phyloP scores from a whole-genome alignment of 1,140 invertebrate species.

The Procambarus virginalis region DNA sequence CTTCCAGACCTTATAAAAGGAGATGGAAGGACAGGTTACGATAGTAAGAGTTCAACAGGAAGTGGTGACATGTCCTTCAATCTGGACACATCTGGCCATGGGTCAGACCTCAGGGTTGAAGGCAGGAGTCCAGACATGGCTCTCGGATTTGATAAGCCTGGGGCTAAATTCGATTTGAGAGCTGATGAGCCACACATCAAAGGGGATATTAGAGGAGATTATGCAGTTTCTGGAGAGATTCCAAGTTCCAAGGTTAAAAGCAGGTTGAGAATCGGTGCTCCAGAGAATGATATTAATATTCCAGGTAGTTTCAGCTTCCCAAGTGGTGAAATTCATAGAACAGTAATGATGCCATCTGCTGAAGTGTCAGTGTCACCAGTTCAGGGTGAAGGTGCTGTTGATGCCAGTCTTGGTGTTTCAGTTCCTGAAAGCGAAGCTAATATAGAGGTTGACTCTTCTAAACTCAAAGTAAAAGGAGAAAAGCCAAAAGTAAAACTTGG shows the following conservation, averaged over 20 bases:
- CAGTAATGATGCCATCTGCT: not conserved
- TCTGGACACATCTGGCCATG: not conserved
- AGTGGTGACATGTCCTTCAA: conserved; percentile 4
- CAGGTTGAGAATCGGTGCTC: conserved; percentile 6
- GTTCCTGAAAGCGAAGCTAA: conserved; percentile 5
- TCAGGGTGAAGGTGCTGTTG: conserved; percentile 13
- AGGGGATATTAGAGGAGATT: conserved; percentile 2
- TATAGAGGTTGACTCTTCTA: not conserved
- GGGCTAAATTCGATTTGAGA: conserved; percentile 11
- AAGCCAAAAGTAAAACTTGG: conserved; percentile 44
- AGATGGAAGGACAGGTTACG: not conserved
- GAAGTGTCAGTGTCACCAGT: not conserved
- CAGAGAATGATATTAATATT: conserved; percentile 1
- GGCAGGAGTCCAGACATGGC: conserved; percentile 1
- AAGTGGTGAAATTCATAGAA: not conserved
- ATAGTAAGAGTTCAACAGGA: not conserved
- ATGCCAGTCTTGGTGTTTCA: not conserved
- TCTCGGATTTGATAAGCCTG: not conserved
- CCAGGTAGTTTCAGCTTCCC: not conserved
- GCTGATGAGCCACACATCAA: conserved; percentile 9
- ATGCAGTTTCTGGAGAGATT: conserved; percentile 1
- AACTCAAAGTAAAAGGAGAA: conserved; percentile 33
- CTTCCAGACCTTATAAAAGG: conserved; percentile 53
- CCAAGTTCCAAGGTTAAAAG: not conserved
- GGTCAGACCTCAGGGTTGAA: conserved; percentile 3